A percentile compares a stretch with the other conserved stretches of the same genome.
Conservation (phyloP, 2,113 vertebrate species). For the Phyllopteryx taeniolatus region DNA sequence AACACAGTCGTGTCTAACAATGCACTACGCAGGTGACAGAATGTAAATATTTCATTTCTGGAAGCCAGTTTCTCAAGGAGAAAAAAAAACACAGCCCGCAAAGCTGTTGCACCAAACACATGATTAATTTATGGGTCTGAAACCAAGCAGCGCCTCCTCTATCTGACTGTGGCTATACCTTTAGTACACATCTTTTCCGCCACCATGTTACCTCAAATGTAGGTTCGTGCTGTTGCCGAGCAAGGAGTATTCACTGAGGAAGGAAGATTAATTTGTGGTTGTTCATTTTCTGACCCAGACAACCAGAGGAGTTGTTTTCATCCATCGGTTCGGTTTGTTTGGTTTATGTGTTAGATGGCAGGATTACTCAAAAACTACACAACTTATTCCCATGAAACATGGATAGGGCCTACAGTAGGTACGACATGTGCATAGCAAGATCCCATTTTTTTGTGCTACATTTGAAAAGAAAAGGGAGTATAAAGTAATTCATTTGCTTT, state of each 20-base stretch:
- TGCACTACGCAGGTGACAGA: conserved; percentile 59
- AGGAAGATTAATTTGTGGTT: conserved; percentile 21
- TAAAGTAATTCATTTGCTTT: neutral
- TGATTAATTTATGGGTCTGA: conserved; percentile 74
- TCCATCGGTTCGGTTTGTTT: neutral
- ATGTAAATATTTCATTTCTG: conserved; percentile 76
- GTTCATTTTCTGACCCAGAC: conserved; percentile 5
- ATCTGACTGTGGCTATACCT: conserved; percentile 58
- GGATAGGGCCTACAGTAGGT: neutral
- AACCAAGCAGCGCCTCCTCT: conserved; percentile 62
- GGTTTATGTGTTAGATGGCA: neutral
- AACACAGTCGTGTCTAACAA: conserved; percentile 44
- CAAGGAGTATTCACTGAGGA: conserved; percentile 27
- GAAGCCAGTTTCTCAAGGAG: conserved; percentile 54
- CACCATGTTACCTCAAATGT: conserved; percentile 56
- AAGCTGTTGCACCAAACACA: conserved; percentile 65
- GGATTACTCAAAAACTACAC: neutral
- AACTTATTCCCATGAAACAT: neutral
- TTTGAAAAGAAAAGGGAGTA: neutral
- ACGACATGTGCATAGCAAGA: neutral
- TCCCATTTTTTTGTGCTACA: neutral
- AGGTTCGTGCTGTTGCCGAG: conserved; percentile 32
- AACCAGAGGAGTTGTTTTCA: neutral
- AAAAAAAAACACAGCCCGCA: conserved; percentile 53
- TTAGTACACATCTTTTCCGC: conserved; percentile 53